Base-by-base conservation (phyloP, 2,888 invertebrate genomes). In the Catocala sponsa region DNA sequence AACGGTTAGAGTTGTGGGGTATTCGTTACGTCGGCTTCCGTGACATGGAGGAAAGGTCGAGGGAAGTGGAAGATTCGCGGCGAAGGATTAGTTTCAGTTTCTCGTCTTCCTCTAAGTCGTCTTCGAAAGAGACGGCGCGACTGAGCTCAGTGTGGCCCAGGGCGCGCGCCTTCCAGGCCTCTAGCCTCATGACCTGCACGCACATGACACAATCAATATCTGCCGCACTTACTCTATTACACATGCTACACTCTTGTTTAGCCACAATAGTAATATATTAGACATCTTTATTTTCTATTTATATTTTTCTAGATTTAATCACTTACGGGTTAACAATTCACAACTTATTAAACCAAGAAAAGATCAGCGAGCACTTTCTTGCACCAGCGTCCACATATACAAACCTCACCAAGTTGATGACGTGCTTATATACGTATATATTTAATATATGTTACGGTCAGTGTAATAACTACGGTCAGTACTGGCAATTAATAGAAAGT, bases 121-220 rank as follows among this genome's bases (percentile, higher is more conserved):
- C 94, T 66, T 93, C 93, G 48, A 89, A 79, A 2, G 91, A 92
- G 59, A 90, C 82, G 32, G 91, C 86, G 68, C 91, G 90, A 65
- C 82, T 85, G 53, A 88, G 82, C 65, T 88, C 86, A 25, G 86
- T 76, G 63, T 84, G 91, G 69, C 94, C 96, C 91, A 94, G 95
- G 86, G 94, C 95, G 79, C 94, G 95, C 86, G 93, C 95, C 89
- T 91, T 95, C 95, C 96, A 96, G 66, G 95, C 95, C 84, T 97
- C 96, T 90, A 97, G 89, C 90, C 97, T 96, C 96, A 97, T 95
- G 95, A 97, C 96, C 97, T 97, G 66, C 25, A 42, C 49, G 48
- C 44, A 49, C 0, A 54, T 55, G 11, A 63, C 9, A 50, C 11
- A 35, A 10, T 33, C 13, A 47, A 15, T 25, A n/a, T 4, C 12